Evolutionary conservation across 2,113 vertebrate genomes (phyloP), one percentile per base, ranked within the genome.

Genomic region (Panurus biarmicus): DNA sequence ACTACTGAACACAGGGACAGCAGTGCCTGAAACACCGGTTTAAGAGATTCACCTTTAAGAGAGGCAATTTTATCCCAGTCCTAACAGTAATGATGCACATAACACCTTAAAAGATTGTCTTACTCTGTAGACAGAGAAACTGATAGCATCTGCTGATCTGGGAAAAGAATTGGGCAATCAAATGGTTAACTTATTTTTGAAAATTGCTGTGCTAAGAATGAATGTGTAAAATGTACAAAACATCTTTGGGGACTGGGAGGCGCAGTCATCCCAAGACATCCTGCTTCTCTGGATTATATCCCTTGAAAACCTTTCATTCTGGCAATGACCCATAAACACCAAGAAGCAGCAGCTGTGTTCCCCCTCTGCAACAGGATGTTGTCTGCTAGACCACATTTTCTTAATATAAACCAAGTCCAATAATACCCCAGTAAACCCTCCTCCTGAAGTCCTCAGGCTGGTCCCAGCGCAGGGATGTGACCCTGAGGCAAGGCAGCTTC

Each of bases 261-360:
- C 5, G 19, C 82, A 74, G 44, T 38, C 67, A 87, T 94, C 66
- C 70, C 71, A 89, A 95, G 74, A 85, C 78, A 79, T 92, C 62
- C 74, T 92, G 67, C 91, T 95, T 90, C 90, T 93, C 87, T 94
- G 94, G 87, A 91, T 60, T 80, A 83, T n/a, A 80, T 77, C 87
- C 67, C 87, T 77, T 94, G 44, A 94, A 95, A 95, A 82, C 29
- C 50, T 93, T 91, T 42, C 51, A 57, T 87, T 91, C 85, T 95
- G 93, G 87, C 84, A 96, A 53, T 51, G n/a, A 33, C 75, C 87
- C 89, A 94, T 42, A 35, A 94, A 87, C 31, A 93, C 36, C 82
- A 90, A 91, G 66, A 57, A 67, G 48, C 64, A 93, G 85, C 89
- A 95, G 96, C 95, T 96, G 95, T 71, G 64, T n/a, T 95, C 82